A percentile compares a stretch with the other conserved stretches of the same genome.
Conservation (phyloP, 2,888 invertebrate species). For the Coecobrya sp. region DNA sequence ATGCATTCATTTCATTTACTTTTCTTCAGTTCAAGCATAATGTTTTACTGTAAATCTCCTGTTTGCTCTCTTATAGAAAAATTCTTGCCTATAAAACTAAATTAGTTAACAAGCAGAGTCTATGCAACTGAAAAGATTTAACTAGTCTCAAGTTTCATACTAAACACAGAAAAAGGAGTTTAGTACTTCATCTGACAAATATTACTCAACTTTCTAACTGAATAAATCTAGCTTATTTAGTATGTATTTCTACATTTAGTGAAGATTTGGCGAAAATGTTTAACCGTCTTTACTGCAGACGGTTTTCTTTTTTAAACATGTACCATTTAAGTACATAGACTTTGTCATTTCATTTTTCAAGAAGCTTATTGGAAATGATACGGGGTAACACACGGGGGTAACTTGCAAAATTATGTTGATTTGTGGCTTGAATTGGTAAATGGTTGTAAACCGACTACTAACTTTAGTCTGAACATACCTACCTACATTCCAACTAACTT, state of each 20-base stretch:
- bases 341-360: no score
- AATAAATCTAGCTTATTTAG: background rate
- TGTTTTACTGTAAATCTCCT: no score
- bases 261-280: constrained; percentile 17
- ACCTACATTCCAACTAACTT: no score
- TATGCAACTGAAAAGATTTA: background rate
- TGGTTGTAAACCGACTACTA: no score
- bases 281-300: background rate
- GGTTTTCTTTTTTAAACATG: background rate
- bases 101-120: constrained; percentile 8
- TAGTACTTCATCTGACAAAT: background rate
- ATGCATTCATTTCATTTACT: no score
- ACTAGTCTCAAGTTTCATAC: constrained; percentile 3
- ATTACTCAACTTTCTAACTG: background rate
- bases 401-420: background rate
- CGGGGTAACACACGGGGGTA: background rate
- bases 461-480: no score
- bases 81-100: background rate
- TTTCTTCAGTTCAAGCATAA: no score
- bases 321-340: no score
- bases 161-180: background rate
- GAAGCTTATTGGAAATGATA: background rate
- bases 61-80: no score
- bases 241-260: background rate
- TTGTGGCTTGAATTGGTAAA: no score